These are phyloP conservation scores for Polypedilum vanderplanki DNA, from an alignment of 1,140 invertebrate species.

Conservation along the genomic window DNA sequence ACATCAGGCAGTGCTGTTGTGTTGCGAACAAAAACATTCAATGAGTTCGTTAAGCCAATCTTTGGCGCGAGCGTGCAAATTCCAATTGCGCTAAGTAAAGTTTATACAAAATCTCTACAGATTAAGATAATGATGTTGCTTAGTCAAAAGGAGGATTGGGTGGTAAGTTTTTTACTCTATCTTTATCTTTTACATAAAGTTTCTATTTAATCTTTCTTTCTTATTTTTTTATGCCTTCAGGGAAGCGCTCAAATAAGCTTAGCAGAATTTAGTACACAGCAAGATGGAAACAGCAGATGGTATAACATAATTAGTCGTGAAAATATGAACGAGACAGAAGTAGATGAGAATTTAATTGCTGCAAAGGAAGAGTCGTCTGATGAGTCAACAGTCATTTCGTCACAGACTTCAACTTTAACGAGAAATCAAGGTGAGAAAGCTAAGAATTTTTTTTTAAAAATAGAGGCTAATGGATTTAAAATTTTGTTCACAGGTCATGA, in stretches of 20 bases:
- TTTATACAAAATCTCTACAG: slow-evolving; percentile 81
- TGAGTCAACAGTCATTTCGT: slow-evolving; percentile 93
- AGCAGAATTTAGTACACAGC: slow-evolving; percentile 81
- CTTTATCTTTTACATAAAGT: not conserved
- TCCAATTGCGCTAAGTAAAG: slow-evolving; percentile 62
- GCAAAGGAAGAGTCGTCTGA: slow-evolving; percentile 87
- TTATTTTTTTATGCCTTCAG: slow-evolving; percentile 46
- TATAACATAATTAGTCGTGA: slow-evolving; percentile 89
- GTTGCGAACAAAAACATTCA: slow-evolving; percentile 64
- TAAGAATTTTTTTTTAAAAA: not conserved
- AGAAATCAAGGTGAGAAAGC: slow-evolving; percentile 67
- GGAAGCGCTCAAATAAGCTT: slow-evolving; percentile 92
- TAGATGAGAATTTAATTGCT: slow-evolving; percentile 39
- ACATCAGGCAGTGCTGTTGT: slow-evolving; percentile 49
- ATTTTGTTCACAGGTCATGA: slow-evolving; percentile 27
- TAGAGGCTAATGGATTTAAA: not conserved
- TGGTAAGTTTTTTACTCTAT: slow-evolving; percentile 54
- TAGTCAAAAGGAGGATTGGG: slow-evolving; percentile 66
- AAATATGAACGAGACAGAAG: slow-evolving; percentile 62
- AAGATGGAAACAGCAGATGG: slow-evolving; percentile 77
- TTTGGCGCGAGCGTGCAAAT: slow-evolving; percentile 76
- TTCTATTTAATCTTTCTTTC: not conserved
- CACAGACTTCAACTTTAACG: slow-evolving; percentile 90
- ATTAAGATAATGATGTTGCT: slow-evolving; percentile 72
- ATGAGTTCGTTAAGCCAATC: slow-evolving; percentile 68